phyloP scores from a whole-genome alignment of 2,113 vertebrate species.

The Sinocyclocheilus maitianheensis region DNA sequence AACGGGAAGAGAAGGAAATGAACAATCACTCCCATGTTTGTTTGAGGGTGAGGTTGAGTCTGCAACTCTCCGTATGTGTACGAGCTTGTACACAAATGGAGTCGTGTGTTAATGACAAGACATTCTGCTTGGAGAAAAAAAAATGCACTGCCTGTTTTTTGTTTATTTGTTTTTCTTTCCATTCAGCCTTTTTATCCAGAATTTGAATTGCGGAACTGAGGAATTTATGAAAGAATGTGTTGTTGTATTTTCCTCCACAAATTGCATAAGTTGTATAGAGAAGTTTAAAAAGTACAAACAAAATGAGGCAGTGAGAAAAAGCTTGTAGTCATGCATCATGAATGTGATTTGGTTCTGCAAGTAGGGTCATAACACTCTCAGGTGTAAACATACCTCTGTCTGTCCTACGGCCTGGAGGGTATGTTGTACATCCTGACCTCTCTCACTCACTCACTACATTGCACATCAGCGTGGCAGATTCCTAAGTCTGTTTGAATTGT shows the following conservation, averaged over 20 bases:
- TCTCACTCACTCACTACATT: constrained; percentile 47
- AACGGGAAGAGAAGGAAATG: constrained; percentile 79
- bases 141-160: constrained; percentile 23
- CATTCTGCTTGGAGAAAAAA: constrained; percentile 15
- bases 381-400: constrained; percentile 29
- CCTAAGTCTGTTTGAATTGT: constrained; percentile 45
- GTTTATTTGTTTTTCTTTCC: constrained; percentile 41
- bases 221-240: constrained; percentile 22
- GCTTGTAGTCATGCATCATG: not conserved
- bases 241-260: not conserved
- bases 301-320: not conserved
- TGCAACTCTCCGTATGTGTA: constrained; percentile 54
- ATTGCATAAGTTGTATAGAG: not conserved
- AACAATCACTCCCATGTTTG: constrained; percentile 78
- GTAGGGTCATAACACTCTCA: constrained; percentile 14
- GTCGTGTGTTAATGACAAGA: constrained; percentile 48
- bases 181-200: constrained; percentile 34
- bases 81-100: constrained; percentile 37
- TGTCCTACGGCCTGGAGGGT: constrained; percentile 30
- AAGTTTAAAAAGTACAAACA: not conserved
- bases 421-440: constrained; percentile 40
- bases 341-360: not conserved
- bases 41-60: constrained; percentile 60
- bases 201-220: constrained; percentile 2
- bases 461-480: constrained; percentile 53